Evolutionary conservation across 2,888 invertebrate species (phyloP), one percentile per base, ranked within the genome.

Genomic region (Mimachlamys varia): DNA sequence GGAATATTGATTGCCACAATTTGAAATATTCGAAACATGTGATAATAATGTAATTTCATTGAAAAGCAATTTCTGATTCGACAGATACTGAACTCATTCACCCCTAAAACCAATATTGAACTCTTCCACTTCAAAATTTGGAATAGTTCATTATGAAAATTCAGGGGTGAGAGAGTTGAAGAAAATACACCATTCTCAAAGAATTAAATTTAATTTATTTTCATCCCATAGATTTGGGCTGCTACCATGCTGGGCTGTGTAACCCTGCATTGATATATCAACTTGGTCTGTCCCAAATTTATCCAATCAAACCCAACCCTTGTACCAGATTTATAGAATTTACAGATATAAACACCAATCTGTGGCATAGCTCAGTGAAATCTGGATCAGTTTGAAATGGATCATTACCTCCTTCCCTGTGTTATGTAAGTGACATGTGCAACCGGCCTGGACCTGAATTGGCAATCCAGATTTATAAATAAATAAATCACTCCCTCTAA

Each of bases 381-480:
- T 12, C 17, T 76, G 76, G 33, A 33, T 10, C 13, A 76, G 62
- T 76, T 76, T 76, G 62, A 76, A 76, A 76, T 10, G 62, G 62
- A 76, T 76, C 76, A 76, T 76, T 76, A 76, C 76, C 76, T 27
- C 12, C 33, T 12, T 33, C 76, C 76, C 76, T 17, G 27, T 10
- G 62, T 76, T 76, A 76, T 76, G 76, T 76, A 76, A 76, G 76
- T 33, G 76, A 76, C 76, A 76, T 12, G 33, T 76, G 33, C 33
- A 2, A 33, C 27, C 33, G 0, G 76, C 33, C 76, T 27, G 13
- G 76, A 33, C 22, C 33, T 76, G 76, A 76, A 76, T 76, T 76
- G 33, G 76, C 27, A 76, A 33, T 33, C 76, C 76, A 76, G 76
- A 76, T 76, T 76, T 19, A 76, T 33, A 76, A 76, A 76, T 76